Evolutionary conservation across 2,888 invertebrate species (phyloP).

Genomic region (Yponomeuta malinellus): DNA sequence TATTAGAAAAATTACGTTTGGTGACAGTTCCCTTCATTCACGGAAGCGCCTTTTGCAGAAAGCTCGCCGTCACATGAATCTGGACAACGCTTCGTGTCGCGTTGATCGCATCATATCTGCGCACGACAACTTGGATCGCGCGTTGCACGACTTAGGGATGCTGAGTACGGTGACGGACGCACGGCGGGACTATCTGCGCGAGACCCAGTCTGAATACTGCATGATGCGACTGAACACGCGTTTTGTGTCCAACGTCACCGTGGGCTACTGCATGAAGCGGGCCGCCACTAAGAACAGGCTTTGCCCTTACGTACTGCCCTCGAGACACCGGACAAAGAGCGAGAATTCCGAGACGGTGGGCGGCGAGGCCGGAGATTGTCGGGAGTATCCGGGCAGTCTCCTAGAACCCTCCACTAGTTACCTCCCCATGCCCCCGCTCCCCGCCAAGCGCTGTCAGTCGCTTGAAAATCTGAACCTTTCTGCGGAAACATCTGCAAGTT

Average conservation of each 20-base stretch:
- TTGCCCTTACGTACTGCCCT: slow-evolving; percentile 75
- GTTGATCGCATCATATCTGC: background rate
- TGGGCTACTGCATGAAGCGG: slow-evolving; percentile 76
- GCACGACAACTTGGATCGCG: slow-evolving; percentile 66
- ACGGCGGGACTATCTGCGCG: slow-evolving; percentile 73
- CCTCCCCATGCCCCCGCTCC: slow-evolving; percentile 43
- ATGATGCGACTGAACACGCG: slow-evolving; percentile 76
- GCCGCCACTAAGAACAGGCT: slow-evolving; percentile 72
- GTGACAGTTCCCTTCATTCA: background rate
- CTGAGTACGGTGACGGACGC: slow-evolving; percentile 76
- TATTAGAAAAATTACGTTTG: background rate
- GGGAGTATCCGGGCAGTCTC: slow-evolving; percentile 49
- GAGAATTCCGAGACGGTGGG: slow-evolving; percentile 75
- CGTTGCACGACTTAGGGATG: slow-evolving; percentile 78
- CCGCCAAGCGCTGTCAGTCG: slow-evolving; percentile 77
- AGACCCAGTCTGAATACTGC: slow-evolving; percentile 63
- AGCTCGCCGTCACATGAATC: slow-evolving; percentile 60
- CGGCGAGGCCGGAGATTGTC: slow-evolving; percentile 50
- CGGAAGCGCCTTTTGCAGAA: slow-evolving; percentile 40
- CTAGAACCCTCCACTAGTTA: slow-evolving; percentile 63
- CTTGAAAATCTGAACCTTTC: slow-evolving; percentile 73
- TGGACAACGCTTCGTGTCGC: slow-evolving; percentile 34
- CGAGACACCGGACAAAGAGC: slow-evolving; percentile 77
- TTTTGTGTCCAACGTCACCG: slow-evolving; percentile 78
- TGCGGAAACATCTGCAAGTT: slow-evolving; percentile 44